Percentiles rank a stretch among this genome's conserved stretches.
These are phyloP conservation scores for Galemys pyrenaicus DNA, from an alignment of 2,113 vertebrate genomes.

Conservation along the genomic window DNA sequence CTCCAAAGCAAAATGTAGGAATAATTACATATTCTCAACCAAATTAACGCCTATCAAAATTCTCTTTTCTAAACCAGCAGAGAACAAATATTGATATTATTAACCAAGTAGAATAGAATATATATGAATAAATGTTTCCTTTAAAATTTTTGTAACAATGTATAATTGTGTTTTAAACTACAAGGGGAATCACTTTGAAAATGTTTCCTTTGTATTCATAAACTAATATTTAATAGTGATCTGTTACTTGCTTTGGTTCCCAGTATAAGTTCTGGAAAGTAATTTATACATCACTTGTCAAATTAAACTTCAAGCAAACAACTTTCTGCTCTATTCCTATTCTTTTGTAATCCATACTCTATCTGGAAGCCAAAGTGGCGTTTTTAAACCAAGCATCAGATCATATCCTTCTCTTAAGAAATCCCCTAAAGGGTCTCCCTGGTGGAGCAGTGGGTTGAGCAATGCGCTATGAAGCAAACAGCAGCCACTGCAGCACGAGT, in stretches of 20 bases:
- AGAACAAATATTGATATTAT: not conserved
- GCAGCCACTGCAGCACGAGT: too few relatives aligned
- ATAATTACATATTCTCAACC: slow-evolving; percentile 1
- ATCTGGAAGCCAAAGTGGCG: not conserved
- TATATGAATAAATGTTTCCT: not conserved
- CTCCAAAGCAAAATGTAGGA: slow-evolving; percentile 29
- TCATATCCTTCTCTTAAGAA: not conserved
- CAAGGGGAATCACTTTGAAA: not conserved
- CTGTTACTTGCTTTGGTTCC: slow-evolving; percentile 24
- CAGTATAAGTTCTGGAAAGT: not conserved
- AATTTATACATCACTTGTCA: not conserved
- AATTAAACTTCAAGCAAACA: slow-evolving; percentile 23
- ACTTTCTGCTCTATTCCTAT: not conserved
- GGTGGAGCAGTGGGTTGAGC: too few relatives aligned
- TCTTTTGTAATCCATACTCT: not conserved
- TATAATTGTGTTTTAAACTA: not conserved
- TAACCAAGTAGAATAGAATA: not conserved
- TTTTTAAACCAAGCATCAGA: slow-evolving; percentile 2
- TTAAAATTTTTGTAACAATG: not conserved
- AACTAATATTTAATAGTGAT: not conserved
- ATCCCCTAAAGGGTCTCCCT: not conserved
- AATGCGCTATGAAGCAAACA: too few relatives aligned
- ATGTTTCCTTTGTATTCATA: not conserved
- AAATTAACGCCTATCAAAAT: not conserved
- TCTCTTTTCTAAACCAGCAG: not conserved